These are phyloP conservation scores for Scleropages formosus DNA, from an alignment of 2,797 vertebrate genomes.

Conservation along the genomic window DNA sequence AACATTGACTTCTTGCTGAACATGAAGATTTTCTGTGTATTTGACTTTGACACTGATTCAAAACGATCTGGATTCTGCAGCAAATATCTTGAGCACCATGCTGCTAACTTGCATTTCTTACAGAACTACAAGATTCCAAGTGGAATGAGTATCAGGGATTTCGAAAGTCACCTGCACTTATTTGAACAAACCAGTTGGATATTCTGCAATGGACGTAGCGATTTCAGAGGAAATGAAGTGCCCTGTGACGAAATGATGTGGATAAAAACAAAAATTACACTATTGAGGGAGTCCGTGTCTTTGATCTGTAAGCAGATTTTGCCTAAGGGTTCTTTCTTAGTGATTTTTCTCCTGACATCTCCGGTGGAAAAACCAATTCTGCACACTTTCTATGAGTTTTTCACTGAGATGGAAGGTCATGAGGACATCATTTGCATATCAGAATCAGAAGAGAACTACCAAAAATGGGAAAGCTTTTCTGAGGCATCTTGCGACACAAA, in stretches of 20 bases:
- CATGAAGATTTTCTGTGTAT: constrained; percentile 70
- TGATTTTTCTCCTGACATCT: constrained; percentile 65
- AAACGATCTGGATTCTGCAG: constrained; percentile 55
- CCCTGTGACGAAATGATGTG: constrained; percentile 62
- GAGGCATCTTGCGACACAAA: constrained; percentile 52
- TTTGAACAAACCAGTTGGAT: constrained; percentile 67
- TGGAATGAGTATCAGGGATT: constrained; percentile 39
- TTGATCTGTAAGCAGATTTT: constrained; percentile 66
- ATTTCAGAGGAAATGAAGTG: constrained; percentile 53
- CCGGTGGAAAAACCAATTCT: constrained; percentile 61
- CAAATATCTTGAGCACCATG: constrained; percentile 55
- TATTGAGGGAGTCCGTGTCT: constrained; percentile 59
- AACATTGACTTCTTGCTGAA: constrained; percentile 57
- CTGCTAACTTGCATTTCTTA: constrained; percentile 56
- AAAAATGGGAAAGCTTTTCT: constrained; percentile 61
- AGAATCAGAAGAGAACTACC: constrained; percentile 60
- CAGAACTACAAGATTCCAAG: constrained; percentile 56
- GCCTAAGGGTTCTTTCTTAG: constrained; percentile 50
- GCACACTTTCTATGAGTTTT: constrained; percentile 65
- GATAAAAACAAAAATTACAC: constrained; percentile 60
- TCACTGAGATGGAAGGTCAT: constrained; percentile 61
- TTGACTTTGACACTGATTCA: constrained; percentile 72
- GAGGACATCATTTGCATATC: constrained; percentile 61
- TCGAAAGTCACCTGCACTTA: constrained; percentile 49
- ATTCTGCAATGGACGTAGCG: constrained; percentile 64